Base-by-base conservation (phyloP, 2,113 vertebrate genomes). In the Corydoras maculifer region DNA sequence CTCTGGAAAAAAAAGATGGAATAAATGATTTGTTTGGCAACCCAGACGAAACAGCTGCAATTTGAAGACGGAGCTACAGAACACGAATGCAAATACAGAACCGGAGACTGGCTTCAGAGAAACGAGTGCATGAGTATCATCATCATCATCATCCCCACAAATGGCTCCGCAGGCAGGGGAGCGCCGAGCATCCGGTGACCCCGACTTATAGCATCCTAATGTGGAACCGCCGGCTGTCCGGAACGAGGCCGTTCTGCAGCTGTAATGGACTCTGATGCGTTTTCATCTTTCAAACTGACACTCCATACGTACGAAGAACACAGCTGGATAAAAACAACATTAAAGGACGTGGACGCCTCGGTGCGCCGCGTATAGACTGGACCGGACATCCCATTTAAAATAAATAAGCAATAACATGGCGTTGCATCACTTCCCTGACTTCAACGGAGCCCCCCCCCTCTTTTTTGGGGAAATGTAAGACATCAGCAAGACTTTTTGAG, bases 201-300 rank as follows among this genome's bases (percentile, higher is more conserved):
- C 32, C 18, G 1, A 13, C 48, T 60, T 59, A 35, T 50, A 58
- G 12, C 8, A 64, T 48, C 60, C 49, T 61, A 70, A 64, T 63
- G 30, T 9, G 60, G 30, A 12, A 18, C 15, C 30, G 62, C 57
- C 68, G 12, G 58, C 8, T 48, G 15, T n/a, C 50, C 6, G n/a
- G 60, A 65, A 65, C 58, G 32, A 13, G 35, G 59, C 54, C 69
- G 69, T 65, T 62, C n/a, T 68, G 32, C 31, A 15, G 32, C 61
- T n/a, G 25, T 69, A 72, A 58, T 64, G 29, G 63, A 15, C 59
- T 64, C 14, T 51, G 49, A 62, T 58, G 51, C 15, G 58, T 50
- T 53, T 67, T 32, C n/a, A 58, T 31, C 0, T 11, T 60, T 18
- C 35, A 58, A 29, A 7, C 53, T 67, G 53, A 48, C 59, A 69